Base-by-base conservation (phyloP, 2,888 invertebrate species). In the Hesperia comma region DNA sequence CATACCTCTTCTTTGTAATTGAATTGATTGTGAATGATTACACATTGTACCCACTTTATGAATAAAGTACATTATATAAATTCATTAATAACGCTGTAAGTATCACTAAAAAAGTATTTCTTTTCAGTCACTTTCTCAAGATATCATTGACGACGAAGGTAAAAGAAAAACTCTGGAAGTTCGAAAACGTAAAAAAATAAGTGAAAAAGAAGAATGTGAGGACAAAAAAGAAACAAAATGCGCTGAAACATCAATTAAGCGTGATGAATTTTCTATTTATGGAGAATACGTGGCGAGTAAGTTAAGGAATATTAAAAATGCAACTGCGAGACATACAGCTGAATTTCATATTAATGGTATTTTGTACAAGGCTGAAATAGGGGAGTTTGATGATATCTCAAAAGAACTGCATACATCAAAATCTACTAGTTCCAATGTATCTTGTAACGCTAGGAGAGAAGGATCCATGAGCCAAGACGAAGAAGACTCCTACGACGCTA, bases 211-310 rank as follows among this genome's bases (percentile, higher is more conserved):
- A 53, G 32, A 53, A 53, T 14, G 1, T 1, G 53, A 53, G n/a
- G n/a, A 2, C 14, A 53, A 32, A n/a, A n/a, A n/a, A 26, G n/a
- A 53, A n/a, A 53, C 32, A 32, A 53, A 33, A 54, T 33, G 5
- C 32, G 33, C 8, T 17, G 54, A 15, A 33, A 32, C 10, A 10
- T 7, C 10, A 54, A 7, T 7, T 14, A 54, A 17, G 15, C n/a
- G 33, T 10, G 54, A 54, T 54, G 33, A 54, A 15, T 54, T 15
- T n/a, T n/a, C 54, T 33, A 33, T 54, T 33, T 54, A 54, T 17
- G 54, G 33, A 15, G 32, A 54, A 54, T 54, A 54, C 32, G 54
- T 54, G 33, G 54, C 54, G 33, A 54, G 33, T 54, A 54, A 54
- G 14, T 33, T 54, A 54, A 54, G 54, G 8, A 54, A 54, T 15